Base-by-base conservation (phyloP, 2,888 invertebrate genomes). In the Lycocerus yunnanus region DNA sequence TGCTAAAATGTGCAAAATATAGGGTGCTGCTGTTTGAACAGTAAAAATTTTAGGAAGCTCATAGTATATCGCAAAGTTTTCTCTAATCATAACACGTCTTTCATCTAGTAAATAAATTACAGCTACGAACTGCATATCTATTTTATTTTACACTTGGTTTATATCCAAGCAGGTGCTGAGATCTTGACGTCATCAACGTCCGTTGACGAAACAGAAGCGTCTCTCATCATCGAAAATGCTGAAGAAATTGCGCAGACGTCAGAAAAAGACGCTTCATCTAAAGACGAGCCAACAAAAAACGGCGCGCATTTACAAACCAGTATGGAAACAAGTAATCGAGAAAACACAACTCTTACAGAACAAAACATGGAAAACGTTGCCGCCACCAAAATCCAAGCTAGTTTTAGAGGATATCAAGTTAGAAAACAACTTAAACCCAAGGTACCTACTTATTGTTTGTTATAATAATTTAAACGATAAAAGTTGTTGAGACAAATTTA, bases 301-400 rank as follows among this genome's bases (percentile, higher is more conserved):
- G 58, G 68, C 77, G 67, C 74, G 76, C 75, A 76, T 71, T 72
- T 70, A 21, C 71, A 15, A 59, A 66, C 60, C 65, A 68, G 76
- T 72, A 83, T 84, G 83, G 84, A 84, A 76, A 75, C 81, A 59
- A 77, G 73, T 61, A 81, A 81, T 71, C 77, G 82, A 18, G 81
- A 82, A 73, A 83, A 84, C 79, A 82, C 81, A 63, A 78, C 81
- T 18, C 73, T 78, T 68, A 73, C 78, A 58, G 80, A 79, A 66
- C 82, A 82, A 71, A 84, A 82, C 77, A 84, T 84, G 84, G 86
- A 86, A 83, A 81, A 80, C 15, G 80, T 84, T 73, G 91, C 91
- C 18, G 93, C 93, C 69, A 92, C 92, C 27, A 91, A 91, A 81
- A 93, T 93, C 78, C 93, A 93, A 85, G 93, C 93, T 15, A 91